Percentiles rank a stretch among this genome's conserved stretches.
Conservation (phyloP, 1,140 invertebrate species). For the Drosophila littoralis region DNA sequence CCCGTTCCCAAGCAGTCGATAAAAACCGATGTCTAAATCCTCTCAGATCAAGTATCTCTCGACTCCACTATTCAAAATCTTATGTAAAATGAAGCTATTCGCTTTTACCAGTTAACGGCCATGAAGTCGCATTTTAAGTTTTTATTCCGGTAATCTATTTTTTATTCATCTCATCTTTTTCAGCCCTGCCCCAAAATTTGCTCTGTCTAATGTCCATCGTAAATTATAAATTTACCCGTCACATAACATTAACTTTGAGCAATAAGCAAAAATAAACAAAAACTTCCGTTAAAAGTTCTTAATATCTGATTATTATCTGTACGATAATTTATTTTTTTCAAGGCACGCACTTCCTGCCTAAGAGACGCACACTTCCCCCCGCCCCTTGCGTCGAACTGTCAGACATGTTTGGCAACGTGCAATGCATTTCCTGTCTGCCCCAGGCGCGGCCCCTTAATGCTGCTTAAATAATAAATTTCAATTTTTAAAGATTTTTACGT, state of each 20-base stretch:
- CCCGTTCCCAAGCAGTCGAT: too few relatives aligned
- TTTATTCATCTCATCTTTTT: neutral
- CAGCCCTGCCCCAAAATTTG: neutral
- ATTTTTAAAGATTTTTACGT: conserved; percentile 76
- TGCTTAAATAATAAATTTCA: conserved; percentile 77
- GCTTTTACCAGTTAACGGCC: too few relatives aligned
- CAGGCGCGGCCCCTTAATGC: neutral
- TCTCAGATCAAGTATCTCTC: too few relatives aligned
- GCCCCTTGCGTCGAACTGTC: conserved; percentile 39
- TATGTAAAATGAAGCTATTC: too few relatives aligned
- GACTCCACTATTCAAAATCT: too few relatives aligned
- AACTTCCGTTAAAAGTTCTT: conserved; percentile 49
- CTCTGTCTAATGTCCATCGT: conserved; percentile 47
- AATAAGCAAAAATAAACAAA: conserved; percentile 20
- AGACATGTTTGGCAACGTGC: conserved; percentile 47
- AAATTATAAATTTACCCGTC: conserved; percentile 68
- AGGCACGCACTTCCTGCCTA: conserved; percentile 43
- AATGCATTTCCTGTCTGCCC: conserved; percentile 57
- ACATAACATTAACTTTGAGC: conserved; percentile 42
- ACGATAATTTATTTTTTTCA: conserved; percentile 54
- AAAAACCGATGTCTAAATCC: too few relatives aligned
- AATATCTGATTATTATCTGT: conserved; percentile 73
- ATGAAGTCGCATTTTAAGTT: too few relatives aligned
- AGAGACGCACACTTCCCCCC: conserved; percentile 48
- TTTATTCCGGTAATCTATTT: too few relatives aligned